These are phyloP conservation scores for Xylocopa sonorina DNA, from an alignment of 1,140 invertebrate species.

Conservation along the genomic window DNA sequence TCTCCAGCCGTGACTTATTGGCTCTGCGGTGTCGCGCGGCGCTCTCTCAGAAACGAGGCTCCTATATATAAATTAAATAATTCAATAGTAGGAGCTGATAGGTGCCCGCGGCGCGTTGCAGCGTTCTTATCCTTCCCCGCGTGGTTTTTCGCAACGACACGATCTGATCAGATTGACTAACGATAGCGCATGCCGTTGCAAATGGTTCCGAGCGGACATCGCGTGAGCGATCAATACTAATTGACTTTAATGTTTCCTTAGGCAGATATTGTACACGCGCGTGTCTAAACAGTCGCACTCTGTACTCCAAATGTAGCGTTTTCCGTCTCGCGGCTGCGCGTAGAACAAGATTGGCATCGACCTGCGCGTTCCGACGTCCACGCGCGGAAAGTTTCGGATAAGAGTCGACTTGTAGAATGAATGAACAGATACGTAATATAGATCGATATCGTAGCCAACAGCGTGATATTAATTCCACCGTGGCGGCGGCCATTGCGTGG, in stretches of 20 bases:
- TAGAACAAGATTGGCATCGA: slow-evolving; percentile 41
- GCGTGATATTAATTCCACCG: slow-evolving; percentile 53
- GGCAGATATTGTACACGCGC: no score
- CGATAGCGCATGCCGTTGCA: slow-evolving; percentile 2
- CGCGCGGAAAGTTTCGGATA: slow-evolving; percentile 24
- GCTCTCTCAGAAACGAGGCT: slow-evolving; percentile 39
- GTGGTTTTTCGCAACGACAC: slow-evolving; percentile 29
- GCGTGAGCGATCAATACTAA: not conserved
- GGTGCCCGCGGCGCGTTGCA: slow-evolving; percentile 19
- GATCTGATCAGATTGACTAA: slow-evolving; percentile 13
- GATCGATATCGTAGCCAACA: slow-evolving; percentile 27
- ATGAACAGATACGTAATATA: slow-evolving; percentile 25
- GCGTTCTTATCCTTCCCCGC: not conserved
- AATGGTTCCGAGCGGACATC: not conserved
- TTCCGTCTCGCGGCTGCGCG: not conserved
- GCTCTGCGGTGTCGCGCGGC: not conserved
- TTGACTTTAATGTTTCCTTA: no score
- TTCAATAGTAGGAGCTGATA: slow-evolving; percentile 44
- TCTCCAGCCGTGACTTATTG: slow-evolving; percentile 44
- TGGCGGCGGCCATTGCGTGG: not conserved
- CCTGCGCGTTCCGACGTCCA: slow-evolving; percentile 25
- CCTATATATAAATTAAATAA: slow-evolving; percentile 47
- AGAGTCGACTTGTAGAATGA: slow-evolving; percentile 46
- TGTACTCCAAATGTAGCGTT: no score
- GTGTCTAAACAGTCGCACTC: no score